Percentiles rank a stretch among this genome's conserved stretches.
Conservation (phyloP, 2,113 vertebrate species). For the Zosterops lateralis region DNA sequence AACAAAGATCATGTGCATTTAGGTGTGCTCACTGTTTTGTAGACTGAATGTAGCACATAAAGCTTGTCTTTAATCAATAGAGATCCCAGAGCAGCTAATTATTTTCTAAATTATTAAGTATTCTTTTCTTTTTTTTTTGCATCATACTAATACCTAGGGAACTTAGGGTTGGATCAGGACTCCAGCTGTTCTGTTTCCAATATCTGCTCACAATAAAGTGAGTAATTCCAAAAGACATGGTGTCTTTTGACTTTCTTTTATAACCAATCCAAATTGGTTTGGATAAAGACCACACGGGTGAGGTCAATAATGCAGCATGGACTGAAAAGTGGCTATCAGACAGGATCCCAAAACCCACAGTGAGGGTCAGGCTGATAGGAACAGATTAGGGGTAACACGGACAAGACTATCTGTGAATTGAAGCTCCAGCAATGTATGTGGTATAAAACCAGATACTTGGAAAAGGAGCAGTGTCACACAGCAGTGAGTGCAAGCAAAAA, state of each 20-base stretch:
- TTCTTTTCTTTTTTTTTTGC: background rate
- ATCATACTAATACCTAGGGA: background rate
- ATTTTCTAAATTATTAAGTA: constrained; percentile 3
- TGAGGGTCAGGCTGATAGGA: background rate
- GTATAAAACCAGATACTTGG: background rate
- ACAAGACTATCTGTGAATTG: background rate
- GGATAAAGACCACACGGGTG: background rate
- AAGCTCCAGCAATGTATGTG: background rate
- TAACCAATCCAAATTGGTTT: background rate
- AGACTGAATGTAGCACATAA: background rate
- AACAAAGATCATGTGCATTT: background rate
- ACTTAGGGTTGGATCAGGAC: background rate
- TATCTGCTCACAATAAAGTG: background rate
- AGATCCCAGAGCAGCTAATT: background rate
- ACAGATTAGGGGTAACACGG: background rate
- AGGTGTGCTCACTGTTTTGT: background rate
- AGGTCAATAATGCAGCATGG: background rate
- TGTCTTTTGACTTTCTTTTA: background rate
- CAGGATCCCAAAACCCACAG: background rate
- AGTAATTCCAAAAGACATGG: background rate
- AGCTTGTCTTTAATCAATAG: background rate
- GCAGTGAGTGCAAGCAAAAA: rapidly evolving
- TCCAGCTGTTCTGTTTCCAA: background rate
- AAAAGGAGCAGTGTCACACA: background rate
- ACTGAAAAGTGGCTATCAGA: background rate